Evolutionary conservation across 2,888 invertebrate genomes (phyloP), one percentile per base, ranked within the genome.

Genomic region (Harpalus rubripes): DNA sequence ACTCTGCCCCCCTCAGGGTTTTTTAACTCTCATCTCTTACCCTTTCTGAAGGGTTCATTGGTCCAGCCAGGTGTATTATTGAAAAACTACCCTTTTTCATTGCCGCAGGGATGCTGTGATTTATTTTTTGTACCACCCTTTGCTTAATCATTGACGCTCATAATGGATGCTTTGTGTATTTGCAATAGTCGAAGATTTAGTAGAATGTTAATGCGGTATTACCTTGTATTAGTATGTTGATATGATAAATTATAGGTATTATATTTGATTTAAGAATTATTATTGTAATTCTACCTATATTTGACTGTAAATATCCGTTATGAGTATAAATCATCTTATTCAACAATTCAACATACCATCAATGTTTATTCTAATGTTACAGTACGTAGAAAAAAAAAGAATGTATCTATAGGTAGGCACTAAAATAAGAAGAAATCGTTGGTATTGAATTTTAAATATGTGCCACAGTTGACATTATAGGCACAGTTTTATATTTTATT

Each of bases 1-100:
- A 78, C n/a, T 78, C 26, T 74, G 52, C 52, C 32, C 78, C 84
- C 78, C 12, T 16, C 63, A 65, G 52, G 65, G 32, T 32, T 78
- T 84, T 84, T 84, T 84, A 59, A 39, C 22, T 78, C 63, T 84
- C 63, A 59, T 39, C 22, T 78, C 63, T 84, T 44, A 78, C 76
- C 82, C 82, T 76, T 59, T 84, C 61, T 65, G 72, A 18, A 41
- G 44, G 84, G 65, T 59, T 78, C 84, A 84, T 76, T 84, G 65
- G 84, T 63, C 78, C 56, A 78, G 82, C 84, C 84, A 84, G 84
- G 84, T 84, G 84, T 78, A 84, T 84, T 81, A 81, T 68, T 81
- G 72, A 81, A 78, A 78, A 78, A 78, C 58, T 78, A 78, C 78
- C 78, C 78, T 58, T 26, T 56, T 78, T 56, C 58, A 58, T 41